phyloP scores from a whole-genome alignment of 2,113 vertebrate genomes.

The Trogon melanurus region DNA sequence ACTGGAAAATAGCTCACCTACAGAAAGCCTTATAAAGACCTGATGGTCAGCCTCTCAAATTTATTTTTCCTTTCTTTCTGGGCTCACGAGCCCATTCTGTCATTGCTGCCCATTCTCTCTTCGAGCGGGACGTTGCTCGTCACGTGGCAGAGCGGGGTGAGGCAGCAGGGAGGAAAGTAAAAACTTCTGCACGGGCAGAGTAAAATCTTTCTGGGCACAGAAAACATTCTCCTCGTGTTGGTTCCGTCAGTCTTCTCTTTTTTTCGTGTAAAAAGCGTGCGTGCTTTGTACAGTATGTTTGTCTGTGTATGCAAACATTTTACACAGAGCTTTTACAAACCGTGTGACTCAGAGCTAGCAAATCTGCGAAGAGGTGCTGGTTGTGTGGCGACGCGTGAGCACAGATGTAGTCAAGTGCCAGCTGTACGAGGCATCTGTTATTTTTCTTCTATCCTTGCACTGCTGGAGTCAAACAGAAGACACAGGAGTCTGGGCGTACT shows the following conservation, averaged over 20 bases:
- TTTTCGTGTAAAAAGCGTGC: rapidly evolving
- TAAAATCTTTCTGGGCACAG: background rate
- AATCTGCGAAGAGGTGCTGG: background rate
- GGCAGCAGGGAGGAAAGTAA: background rate
- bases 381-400: background rate
- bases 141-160: background rate
- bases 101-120: background rate
- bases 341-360: background rate
- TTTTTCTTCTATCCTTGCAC: background rate
- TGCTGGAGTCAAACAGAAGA: background rate
- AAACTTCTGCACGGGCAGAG: background rate
- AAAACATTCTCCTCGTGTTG: background rate
- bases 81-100: background rate
- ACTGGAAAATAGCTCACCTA: rapidly evolving
- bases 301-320: background rate
- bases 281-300: background rate
- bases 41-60: background rate
- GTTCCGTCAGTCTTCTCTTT: background rate
- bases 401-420: conserved; percentile 44
- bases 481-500: background rate
- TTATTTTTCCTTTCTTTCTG: background rate
- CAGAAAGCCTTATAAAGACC: background rate
- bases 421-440: conserved; percentile 12
- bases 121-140: background rate
- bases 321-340: background rate